Evolutionary conservation across 2,113 vertebrate genomes (phyloP).

Genomic region (Sebastes schlegelii): DNA sequence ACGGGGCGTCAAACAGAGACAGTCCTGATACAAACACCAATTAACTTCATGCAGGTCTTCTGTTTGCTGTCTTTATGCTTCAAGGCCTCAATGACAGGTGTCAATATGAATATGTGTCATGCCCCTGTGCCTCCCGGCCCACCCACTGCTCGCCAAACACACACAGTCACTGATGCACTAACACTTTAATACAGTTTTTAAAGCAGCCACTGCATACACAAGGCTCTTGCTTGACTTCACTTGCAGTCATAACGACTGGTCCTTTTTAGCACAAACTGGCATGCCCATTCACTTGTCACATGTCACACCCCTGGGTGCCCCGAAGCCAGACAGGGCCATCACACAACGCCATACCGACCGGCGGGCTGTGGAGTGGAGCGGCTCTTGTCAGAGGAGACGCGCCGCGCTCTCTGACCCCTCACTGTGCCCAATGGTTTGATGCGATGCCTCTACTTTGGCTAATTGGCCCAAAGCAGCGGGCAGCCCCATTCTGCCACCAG

Average conservation of each 20-base stretch:
- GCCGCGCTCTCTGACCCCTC: conserved; percentile 71
- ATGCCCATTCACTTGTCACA: conserved; percentile 71
- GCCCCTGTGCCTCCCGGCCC: conserved; percentile 36
- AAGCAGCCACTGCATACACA: conserved; percentile 53
- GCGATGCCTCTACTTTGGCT: conserved; percentile 61
- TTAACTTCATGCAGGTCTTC: conserved; percentile 67
- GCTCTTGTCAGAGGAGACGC: conserved; percentile 63
- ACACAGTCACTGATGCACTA: conserved; percentile 66
- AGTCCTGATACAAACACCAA: conserved; percentile 57
- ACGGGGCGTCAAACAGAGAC: conserved; percentile 34
- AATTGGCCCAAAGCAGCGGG: conserved; percentile 79
- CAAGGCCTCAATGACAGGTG: conserved; percentile 71
- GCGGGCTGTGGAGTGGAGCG: conserved; percentile 56
- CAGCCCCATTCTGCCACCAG: conserved; percentile 45
- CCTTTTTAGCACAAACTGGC: conserved; percentile 58
- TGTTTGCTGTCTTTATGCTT: conserved; percentile 66
- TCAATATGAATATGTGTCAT: conserved; percentile 74
- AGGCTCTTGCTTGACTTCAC: conserved; percentile 67
- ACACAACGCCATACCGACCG: conserved; percentile 44
- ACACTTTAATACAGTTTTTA: conserved; percentile 64
- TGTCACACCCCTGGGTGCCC: conserved; percentile 75
- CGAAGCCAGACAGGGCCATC: conserved; percentile 63
- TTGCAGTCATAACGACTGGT: conserved; percentile 66
- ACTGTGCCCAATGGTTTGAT: conserved; percentile 73
- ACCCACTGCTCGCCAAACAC: conserved; percentile 43